Evolutionary conservation across 2,113 vertebrate genomes (phyloP).

Genomic region (Heliornis fulica): DNA sequence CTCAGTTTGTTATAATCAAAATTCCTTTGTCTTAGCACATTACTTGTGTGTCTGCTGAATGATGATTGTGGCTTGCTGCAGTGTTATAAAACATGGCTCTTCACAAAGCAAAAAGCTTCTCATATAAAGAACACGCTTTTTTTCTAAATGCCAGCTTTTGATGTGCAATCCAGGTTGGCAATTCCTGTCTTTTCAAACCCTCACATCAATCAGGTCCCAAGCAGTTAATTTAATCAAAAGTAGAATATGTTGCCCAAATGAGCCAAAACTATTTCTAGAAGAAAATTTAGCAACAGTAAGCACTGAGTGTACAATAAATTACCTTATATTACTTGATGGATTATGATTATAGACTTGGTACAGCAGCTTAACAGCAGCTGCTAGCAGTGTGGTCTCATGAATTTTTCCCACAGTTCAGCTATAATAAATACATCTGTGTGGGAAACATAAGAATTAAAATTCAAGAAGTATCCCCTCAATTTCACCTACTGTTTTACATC

Average conservation of each 20-base stretch:
- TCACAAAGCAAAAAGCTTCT: background rate
- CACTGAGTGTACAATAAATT: slow-evolving; percentile 42
- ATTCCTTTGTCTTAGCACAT: background rate
- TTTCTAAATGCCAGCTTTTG: background rate
- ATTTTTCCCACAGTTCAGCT: background rate
- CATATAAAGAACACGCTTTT: background rate
- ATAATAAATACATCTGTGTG: background rate
- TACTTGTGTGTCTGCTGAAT: background rate
- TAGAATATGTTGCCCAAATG: slow-evolving; percentile 47
- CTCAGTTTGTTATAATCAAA: background rate
- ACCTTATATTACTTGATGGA: slow-evolving; percentile 43
- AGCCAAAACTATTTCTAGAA: slow-evolving; percentile 52
- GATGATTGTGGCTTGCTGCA: fast-evolving
- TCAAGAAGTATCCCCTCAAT: background rate
- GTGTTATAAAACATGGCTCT: background rate
- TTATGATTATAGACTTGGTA: slow-evolving; percentile 50
- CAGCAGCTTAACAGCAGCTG: background rate
- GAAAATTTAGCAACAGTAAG: slow-evolving; percentile 31
- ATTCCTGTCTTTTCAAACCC: slow-evolving; percentile 11
- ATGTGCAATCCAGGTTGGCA: background rate
- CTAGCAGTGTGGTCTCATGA: background rate
- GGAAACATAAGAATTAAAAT: background rate
- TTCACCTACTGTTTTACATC: background rate
- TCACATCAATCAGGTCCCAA: slow-evolving; percentile 16
- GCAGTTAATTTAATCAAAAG: slow-evolving; percentile 62